These are phyloP conservation scores for Chaetophractus vellerosus DNA, from an alignment of 2,797 vertebrate species.

Conservation along the genomic window DNA sequence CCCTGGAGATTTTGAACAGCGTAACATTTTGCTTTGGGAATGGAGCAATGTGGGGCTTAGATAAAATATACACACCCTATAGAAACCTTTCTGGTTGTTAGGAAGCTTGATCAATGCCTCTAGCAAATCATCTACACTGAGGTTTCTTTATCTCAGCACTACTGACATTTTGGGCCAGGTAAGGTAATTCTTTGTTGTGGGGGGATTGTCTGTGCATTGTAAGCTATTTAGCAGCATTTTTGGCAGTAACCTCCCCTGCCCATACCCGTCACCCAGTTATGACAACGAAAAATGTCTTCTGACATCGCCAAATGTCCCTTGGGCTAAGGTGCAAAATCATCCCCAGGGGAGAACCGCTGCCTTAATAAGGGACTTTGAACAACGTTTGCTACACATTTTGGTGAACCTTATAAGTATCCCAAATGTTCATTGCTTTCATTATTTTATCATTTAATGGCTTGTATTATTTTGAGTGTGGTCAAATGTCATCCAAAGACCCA, in stretches of 20 bases:
- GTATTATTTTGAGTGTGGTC: neutral
- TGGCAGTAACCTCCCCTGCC: neutral
- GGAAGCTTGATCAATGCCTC: neutral
- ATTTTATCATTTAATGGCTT: neutral
- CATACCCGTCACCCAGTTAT: too few relatives aligned
- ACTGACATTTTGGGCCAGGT: too few relatives aligned
- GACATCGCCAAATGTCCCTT: neutral
- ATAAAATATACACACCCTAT: constrained; percentile 70
- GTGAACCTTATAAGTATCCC: neutral
- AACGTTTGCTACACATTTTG: neutral
- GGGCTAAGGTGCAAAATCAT: neutral
- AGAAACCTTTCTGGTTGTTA: constrained; percentile 24
- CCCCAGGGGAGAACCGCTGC: rapidly evolving
- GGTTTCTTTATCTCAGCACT: neutral
- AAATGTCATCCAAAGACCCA: neutral
- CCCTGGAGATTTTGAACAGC: constrained; percentile 88
- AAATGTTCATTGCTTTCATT: neutral
- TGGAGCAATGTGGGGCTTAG: constrained; percentile 73
- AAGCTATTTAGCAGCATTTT: neutral
- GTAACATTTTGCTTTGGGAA: constrained; percentile 88
- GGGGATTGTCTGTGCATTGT: neutral
- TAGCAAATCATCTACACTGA: neutral
- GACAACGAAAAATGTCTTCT: neutral
- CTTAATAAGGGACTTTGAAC: neutral
- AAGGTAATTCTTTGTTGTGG: too few relatives aligned